Base-by-base conservation (phyloP, 2,113 vertebrate species). In the Pao palembangensis region DNA sequence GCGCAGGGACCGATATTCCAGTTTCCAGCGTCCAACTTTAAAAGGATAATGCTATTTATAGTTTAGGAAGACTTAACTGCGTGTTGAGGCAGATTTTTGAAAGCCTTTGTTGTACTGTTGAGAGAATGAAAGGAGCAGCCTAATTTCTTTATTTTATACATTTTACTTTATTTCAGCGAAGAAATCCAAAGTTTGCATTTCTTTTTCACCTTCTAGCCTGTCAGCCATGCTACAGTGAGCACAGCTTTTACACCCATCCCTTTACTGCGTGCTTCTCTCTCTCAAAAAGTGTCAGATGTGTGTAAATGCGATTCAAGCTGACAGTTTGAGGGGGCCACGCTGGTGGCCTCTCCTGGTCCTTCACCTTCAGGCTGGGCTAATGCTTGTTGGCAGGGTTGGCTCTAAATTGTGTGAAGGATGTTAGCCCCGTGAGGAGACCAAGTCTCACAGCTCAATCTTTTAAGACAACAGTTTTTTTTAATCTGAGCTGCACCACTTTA, bases 321-420 rank as follows among this genome's bases (percentile, higher is more conserved):
- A 84, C 75, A 74, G 67, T 25, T 11, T 46, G 51, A 59, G 42
- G 6, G 8, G 21, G n/a, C 46, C 21, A 51, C 5, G 5, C 58
- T 65, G 58, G 50, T 43, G 65, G 55, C 62, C 67, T 69, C 62
- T 51, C 48, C 54, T 65, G 55, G 62, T 69, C 51, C 5, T 1
- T 80, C 65, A 69, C 57, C 51, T 51, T 15, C 7, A 6, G 48
- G 44, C 55, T 62, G 50, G 51, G 21, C 61, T 82, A 70, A 84
- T 75, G 65, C 58, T 55, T 58, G 47, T 28, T 77, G 80, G 78
- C 82, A 80, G 76, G 56, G 34, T 55, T 54, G 52, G 62, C 76
- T 75, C 65, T 69, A 58, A 67, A 1, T 0, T 61, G 61, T 61
- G 44, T 47, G 44, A 8, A 28, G 28, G 56, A 62, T 51, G 28